phyloP scores from a whole-genome alignment of 2,888 invertebrate genomes.

The Sminthurinus aureus region DNA sequence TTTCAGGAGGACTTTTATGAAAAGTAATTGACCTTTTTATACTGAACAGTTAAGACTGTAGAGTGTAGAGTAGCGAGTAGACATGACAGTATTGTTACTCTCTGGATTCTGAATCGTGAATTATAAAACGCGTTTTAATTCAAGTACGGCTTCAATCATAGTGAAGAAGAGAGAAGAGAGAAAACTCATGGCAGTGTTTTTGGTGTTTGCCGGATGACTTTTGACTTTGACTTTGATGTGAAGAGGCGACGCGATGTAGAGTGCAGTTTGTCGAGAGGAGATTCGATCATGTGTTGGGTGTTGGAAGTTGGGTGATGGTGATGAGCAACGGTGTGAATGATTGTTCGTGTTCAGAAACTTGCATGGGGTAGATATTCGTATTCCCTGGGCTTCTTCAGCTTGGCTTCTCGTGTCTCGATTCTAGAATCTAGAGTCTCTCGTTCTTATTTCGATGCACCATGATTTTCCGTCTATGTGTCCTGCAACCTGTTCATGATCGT shows the following conservation, averaged over 20 bases:
- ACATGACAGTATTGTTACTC: too few relatives aligned
- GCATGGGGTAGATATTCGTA: neutral
- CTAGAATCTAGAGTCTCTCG: neutral
- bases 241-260: neutral
- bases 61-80: too few relatives aligned
- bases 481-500: too few relatives aligned
- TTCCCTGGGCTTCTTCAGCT: neutral
- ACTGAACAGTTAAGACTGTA: too few relatives aligned
- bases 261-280: slow-evolving; percentile 17
- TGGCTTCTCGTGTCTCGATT: neutral
- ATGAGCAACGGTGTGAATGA: slow-evolving; percentile 34
- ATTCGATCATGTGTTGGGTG: neutral
- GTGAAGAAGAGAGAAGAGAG: too few relatives aligned
- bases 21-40: too few relatives aligned
- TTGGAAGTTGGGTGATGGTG: too few relatives aligned
- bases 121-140: too few relatives aligned
- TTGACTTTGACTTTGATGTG: neutral
- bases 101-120: too few relatives aligned
- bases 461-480: too few relatives aligned
- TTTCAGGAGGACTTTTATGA: too few relatives aligned
- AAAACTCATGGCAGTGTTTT: neutral
- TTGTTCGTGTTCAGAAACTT: slow-evolving; percentile 15
- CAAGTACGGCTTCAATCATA: too few relatives aligned
- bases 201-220: neutral
- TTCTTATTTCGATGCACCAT: neutral